phyloP scores from a whole-genome alignment of 2,888 invertebrate genomes.

The Siphonodentalium dalli region DNA sequence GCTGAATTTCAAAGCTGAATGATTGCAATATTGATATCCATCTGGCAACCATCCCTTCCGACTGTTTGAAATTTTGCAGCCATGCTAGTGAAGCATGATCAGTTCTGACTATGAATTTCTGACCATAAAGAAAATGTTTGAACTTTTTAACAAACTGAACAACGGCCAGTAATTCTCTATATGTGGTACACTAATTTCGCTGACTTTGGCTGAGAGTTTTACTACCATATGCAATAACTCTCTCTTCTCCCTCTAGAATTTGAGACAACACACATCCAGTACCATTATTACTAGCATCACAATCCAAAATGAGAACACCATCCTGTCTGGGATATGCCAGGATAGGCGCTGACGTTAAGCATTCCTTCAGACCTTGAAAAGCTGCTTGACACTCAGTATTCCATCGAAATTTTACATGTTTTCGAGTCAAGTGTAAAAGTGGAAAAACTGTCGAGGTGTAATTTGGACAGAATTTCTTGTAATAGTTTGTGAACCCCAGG shows the following conservation, averaged over 20 bases:
- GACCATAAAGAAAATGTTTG: conserved; percentile 13
- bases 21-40: conserved; percentile 16
- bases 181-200: conserved; percentile 15
- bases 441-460: neutral
- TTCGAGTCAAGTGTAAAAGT: neutral
- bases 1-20: conserved; percentile 8
- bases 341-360: neutral
- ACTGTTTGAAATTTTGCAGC: conserved; percentile 17
- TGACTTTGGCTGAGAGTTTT: conserved; percentile 3
- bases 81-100: conserved; percentile 17
- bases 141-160: conserved; percentile 14
- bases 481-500: conserved; percentile 1
- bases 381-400: conserved; percentile 2
- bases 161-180: conserved; percentile 12
- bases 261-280: neutral
- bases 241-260: conserved; percentile 3
- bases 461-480: neutral
- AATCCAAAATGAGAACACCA: conserved; percentile 2
- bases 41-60: conserved; percentile 14
- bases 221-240: conserved; percentile 9
- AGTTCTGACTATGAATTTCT: conserved; percentile 7
- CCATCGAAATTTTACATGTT: conserved; percentile 6
- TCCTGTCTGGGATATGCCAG: neutral
- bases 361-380: conserved; percentile 4
- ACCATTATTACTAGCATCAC: conserved; percentile 1